Evolutionary conservation across 2,797 vertebrate genomes (phyloP), one percentile per base, ranked within the genome.

Genomic region (Coendou prehensilis): DNA sequence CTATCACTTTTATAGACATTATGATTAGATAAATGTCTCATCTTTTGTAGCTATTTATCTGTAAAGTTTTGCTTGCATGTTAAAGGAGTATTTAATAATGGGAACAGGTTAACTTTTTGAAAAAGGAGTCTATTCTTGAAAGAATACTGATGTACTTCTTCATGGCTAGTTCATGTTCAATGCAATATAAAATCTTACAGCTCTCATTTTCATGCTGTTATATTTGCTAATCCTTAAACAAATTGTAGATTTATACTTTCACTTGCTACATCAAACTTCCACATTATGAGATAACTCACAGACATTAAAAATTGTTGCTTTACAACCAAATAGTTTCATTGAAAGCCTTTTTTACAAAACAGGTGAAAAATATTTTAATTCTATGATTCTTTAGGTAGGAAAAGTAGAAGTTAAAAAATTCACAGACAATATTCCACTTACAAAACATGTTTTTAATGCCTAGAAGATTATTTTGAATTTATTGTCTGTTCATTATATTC

Each of bases 201-300:
- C 15, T 73, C 3, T 61, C 17, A 76, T 61, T 96, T 93, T 85
- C 52, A 56, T 82, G 89, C 13, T 73, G 6, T n/a, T 69, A 17
- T 50, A 18, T n/a, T 83, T 83, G 26, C 5, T 93, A 50, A 71
- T 54, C 10, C 89, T 89, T 76, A 93, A 87, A 63, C 6, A 91
- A 59, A 82, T 47, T 79, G 2, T 64, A 22, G 11, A n/a, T 45
- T 75, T 87, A 79, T 3, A n/a, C 14, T 67, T 61, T 61, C 1
- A 61, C 0, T 52, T 84, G 13, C 80, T 80, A 30, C n/a, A 45
- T 47, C n/a, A 63, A 63, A 45, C 9, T 61, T 87, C 85, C 14
- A 64, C 14, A 64, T 30, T 64, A 71, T 52, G 20, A 37, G 57
- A 76, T 76, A 69, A 71, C 11, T 76, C 23, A 63, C 13, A n/a